A percentile compares a stretch with the other conserved stretches of the same genome.
Conservation (phyloP, 2,113 vertebrate genomes). For the Saccopteryx bilineata region DNA sequence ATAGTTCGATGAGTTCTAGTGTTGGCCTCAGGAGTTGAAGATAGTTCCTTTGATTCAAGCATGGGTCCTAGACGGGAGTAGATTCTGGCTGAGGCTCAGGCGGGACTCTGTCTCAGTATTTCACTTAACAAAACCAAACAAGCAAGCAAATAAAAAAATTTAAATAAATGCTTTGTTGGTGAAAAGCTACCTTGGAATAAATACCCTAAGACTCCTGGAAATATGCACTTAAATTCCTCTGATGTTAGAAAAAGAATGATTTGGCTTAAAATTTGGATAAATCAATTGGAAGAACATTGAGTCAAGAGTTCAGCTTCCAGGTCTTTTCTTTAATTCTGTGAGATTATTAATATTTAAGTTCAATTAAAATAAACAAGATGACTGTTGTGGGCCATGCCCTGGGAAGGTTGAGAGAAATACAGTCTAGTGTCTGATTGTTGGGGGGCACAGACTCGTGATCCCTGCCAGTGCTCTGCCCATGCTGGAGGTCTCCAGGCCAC, state of each 20-base stretch:
- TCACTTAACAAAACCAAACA: too few species aligned
- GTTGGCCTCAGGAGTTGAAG: too few species aligned
- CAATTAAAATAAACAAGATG: background rate
- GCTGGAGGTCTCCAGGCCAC: too few species aligned
- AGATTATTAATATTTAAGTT: background rate
- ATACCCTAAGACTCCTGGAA: background rate
- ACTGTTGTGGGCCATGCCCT: background rate
- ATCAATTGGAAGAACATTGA: background rate
- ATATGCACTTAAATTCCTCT: background rate
- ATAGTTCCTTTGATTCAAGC: too few species aligned
- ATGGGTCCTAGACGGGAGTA: too few species aligned
- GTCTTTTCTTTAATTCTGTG: background rate
- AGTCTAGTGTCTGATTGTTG: background rate
- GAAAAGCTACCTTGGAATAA: background rate
- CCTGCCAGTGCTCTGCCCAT: fast-evolving
- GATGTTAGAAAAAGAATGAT: background rate
- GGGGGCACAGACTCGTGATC: background rate
- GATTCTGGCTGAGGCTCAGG: too few species aligned
- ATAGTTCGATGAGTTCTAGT: too few species aligned
- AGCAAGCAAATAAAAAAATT: too few species aligned
- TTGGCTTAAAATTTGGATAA: background rate
- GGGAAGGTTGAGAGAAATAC: background rate
- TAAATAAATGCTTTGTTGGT: background rate
- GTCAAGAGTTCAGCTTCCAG: background rate
- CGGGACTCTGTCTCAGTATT: too few species aligned